Evolutionary conservation across 2,888 invertebrate genomes (phyloP).

Genomic region (Sipha maydis): DNA sequence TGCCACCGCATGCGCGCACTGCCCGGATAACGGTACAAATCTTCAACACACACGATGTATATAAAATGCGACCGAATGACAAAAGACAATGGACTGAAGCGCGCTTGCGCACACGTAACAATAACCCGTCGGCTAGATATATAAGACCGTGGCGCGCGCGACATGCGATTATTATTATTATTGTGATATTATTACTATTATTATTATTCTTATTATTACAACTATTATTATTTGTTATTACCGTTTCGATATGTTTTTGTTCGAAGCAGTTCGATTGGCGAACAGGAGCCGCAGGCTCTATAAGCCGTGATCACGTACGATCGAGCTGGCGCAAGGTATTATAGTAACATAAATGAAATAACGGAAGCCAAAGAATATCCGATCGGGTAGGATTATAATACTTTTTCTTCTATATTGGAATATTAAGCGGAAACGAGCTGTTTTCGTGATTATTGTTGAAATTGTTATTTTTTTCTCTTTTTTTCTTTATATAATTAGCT

Average conservation of each 20-base stretch:
- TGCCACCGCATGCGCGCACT: conserved; percentile 30
- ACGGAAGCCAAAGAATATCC: not conserved
- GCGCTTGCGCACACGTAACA: no score
- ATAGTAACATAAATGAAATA: no score
- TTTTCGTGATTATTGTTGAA: not conserved
- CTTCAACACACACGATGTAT: not conserved
- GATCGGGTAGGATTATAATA: not conserved
- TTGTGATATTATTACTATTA: not conserved
- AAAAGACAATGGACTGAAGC: conserved; percentile 3
- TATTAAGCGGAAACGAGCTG: conserved; percentile 26
- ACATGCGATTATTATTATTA: not conserved
- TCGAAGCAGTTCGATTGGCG: not conserved
- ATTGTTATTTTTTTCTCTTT: not conserved
- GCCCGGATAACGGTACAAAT: conserved; percentile 40
- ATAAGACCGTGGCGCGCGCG: conserved; percentile 20
- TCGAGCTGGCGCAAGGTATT: no score
- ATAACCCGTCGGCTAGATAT: not conserved
- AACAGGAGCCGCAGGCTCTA: not conserved
- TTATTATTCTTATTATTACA: not conserved
- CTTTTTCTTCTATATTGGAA: not conserved
- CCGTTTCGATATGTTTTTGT: not conserved
- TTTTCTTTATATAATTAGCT: conserved; percentile 40
- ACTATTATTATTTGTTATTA: not conserved
- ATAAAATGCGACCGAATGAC: not conserved
- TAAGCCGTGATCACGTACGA: not conserved